Percentiles rank a stretch among this genome's conserved stretches.
Evolutionary conservation across 2,888 invertebrate species (phyloP).

Genomic region (Xestia sexstrigata): DNA sequence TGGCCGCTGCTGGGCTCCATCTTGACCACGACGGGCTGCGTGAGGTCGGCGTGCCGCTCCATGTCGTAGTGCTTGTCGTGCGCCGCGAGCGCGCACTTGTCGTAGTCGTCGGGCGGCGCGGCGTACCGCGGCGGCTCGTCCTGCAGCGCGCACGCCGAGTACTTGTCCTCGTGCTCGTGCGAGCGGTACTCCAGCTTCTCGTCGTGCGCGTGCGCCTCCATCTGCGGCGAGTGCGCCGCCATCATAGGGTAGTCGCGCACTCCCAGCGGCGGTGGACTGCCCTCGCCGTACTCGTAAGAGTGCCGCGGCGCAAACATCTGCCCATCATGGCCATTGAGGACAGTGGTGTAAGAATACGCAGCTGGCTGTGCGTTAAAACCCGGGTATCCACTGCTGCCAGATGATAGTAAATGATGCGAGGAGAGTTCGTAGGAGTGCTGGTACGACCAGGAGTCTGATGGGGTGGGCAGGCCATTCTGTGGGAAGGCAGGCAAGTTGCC

Average conservation of each 20-base stretch:
- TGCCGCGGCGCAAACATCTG: slow-evolving; percentile 93
- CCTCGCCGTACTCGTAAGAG: slow-evolving; percentile 90
- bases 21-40: slow-evolving; percentile 89
- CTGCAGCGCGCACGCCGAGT: slow-evolving; percentile 86
- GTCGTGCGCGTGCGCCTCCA: slow-evolving; percentile 90
- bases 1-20: slow-evolving; percentile 90
- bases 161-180: slow-evolving; percentile 88
- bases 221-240: slow-evolving; percentile 91
- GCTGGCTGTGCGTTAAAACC: slow-evolving; percentile 91
- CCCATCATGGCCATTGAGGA: slow-evolving; percentile 93
- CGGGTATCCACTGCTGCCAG: slow-evolving; percentile 92
- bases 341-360: slow-evolving; percentile 92
- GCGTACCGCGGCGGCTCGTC: slow-evolving; percentile 90
- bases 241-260: slow-evolving; percentile 92
- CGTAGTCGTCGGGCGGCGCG: slow-evolving; percentile 90
- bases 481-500: slow-evolving; percentile 90
- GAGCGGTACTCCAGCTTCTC: slow-evolving; percentile 86
- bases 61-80: slow-evolving; percentile 88
- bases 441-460: slow-evolving; percentile 95
- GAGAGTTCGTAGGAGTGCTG: slow-evolving; percentile 95
- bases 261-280: slow-evolving; percentile 92
- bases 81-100: slow-evolving; percentile 90
- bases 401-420: slow-evolving; percentile 94
- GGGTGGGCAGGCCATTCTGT: slow-evolving; percentile 91
- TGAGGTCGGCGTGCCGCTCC: slow-evolving; percentile 85